Conservation (phyloP, 2,888 invertebrate species). For the Lepidocyrtoides sp. region DNA sequence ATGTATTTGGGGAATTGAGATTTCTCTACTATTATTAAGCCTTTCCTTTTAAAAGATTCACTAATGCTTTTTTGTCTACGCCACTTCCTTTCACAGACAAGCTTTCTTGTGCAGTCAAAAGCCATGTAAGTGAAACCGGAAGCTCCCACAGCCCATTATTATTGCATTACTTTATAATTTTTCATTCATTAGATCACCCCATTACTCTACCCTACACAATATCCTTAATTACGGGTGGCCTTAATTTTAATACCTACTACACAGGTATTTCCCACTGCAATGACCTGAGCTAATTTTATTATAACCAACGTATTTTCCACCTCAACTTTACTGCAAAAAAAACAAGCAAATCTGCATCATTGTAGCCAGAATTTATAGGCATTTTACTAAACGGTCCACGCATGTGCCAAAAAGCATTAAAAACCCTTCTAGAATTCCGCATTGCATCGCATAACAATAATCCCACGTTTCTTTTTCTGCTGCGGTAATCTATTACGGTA, state of each 20-base stretch:
- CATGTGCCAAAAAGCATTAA: slow-evolving; percentile 3
- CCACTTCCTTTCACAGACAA: neutral
- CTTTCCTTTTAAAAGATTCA: neutral
- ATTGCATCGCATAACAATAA: neutral
- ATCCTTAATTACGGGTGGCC: neutral
- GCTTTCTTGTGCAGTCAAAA: neutral
- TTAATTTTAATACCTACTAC: no score
- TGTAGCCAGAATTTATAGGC: no score
- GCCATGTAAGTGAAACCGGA: slow-evolving; percentile 7
- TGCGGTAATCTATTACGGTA: neutral
- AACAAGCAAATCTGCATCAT: neutral
- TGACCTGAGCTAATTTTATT: slow-evolving; percentile 16
- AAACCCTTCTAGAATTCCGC: slow-evolving; percentile 2
- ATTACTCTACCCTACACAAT: neutral
- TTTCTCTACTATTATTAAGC: neutral
- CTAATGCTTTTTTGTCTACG: neutral
- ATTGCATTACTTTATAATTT: neutral
- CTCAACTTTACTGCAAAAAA: neutral
- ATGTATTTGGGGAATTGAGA: neutral
- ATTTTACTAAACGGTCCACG: neutral
- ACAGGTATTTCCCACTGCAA: neutral
- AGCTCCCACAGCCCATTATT: slow-evolving; percentile 29
- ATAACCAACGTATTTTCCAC: neutral
- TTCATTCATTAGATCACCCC: neutral
- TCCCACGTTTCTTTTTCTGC: slow-evolving; percentile 1